Conservation (phyloP, 2,888 invertebrate species). For the Lasioglossum calceatum region DNA sequence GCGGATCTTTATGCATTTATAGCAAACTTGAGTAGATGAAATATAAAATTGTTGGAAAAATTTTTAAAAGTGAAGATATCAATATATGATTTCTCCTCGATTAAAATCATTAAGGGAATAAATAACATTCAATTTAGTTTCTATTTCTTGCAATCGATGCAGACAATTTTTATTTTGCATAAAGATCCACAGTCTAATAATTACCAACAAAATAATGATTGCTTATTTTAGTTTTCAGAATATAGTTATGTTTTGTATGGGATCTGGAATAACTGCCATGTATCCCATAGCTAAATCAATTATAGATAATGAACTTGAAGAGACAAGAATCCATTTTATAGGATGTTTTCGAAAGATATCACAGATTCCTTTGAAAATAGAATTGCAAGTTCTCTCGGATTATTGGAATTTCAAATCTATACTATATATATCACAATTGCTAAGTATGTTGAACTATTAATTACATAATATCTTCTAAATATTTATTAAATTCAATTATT, state of each 20-base stretch:
- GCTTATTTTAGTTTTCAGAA: constrained; percentile 73
- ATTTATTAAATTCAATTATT: not conserved
- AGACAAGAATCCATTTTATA: constrained; percentile 76
- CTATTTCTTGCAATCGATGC: too few species aligned
- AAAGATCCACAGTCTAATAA: too few species aligned
- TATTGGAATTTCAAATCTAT: constrained; percentile 82
- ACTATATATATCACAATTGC: constrained; percentile 74
- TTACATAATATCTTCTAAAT: not conserved
- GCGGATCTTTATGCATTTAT: too few species aligned
- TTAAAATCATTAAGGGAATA: too few species aligned
- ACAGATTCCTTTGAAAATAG: constrained; percentile 76
- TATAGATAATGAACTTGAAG: constrained; percentile 77
- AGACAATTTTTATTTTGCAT: too few species aligned
- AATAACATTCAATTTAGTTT: too few species aligned
- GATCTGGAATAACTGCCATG: constrained; percentile 80
- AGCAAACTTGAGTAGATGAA: too few species aligned
- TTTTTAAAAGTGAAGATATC: too few species aligned
- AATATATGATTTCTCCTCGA: too few species aligned
- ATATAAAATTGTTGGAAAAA: too few species aligned
- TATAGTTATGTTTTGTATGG: constrained; percentile 80
- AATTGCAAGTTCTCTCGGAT: constrained; percentile 76
- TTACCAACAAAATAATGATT: constrained; percentile 1
- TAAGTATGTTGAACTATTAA: constrained; percentile 44
- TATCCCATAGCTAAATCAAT: constrained; percentile 79
- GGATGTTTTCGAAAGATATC: constrained; percentile 76